Evolutionary conservation across 1,140 invertebrate genomes (phyloP).

Genomic region (Ips typographus): DNA sequence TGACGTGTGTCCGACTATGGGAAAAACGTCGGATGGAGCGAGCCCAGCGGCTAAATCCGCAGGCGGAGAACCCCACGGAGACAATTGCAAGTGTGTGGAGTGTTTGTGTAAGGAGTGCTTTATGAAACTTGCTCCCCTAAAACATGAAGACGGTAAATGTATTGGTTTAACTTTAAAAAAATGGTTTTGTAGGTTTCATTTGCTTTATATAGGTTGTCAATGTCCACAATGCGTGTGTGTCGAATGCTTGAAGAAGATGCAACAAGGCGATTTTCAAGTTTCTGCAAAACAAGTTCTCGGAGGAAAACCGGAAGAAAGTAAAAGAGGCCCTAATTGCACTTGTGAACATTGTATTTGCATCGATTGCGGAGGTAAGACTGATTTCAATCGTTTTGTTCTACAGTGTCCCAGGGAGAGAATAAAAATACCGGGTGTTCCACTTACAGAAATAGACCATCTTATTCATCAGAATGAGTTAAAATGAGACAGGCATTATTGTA

Average conservation of each 20-base stretch:
- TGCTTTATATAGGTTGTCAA: slow-evolving; percentile 13
- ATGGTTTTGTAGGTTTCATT: neutral
- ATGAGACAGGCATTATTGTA: no score
- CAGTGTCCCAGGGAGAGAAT: neutral
- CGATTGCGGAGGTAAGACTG: slow-evolving; percentile 27
- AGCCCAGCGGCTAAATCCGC: neutral
- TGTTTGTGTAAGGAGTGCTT: slow-evolving; percentile 33
- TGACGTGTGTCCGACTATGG: slow-evolving; percentile 11
- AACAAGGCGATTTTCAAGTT: slow-evolving; percentile 3
- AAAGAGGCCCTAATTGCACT: slow-evolving; percentile 20
- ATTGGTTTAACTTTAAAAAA: neutral
- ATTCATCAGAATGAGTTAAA: no score
- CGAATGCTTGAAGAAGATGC: slow-evolving; percentile 14
- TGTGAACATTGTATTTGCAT: slow-evolving; percentile 31
- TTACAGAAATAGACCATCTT: no score
- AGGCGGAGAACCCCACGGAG: slow-evolving; percentile 4
- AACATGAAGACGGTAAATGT: slow-evolving; percentile 18
- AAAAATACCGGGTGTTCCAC: no score
- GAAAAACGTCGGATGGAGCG: neutral
- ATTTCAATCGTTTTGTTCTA: neutral
- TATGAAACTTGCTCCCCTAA: slow-evolving; percentile 2
- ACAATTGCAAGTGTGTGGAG: slow-evolving; percentile 12
- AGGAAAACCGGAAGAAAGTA: neutral
- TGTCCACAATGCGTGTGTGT: slow-evolving; percentile 15
- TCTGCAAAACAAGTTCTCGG: neutral